Conservation (phyloP, 2,888 invertebrate species). For the Cosmia pyralina region DNA sequence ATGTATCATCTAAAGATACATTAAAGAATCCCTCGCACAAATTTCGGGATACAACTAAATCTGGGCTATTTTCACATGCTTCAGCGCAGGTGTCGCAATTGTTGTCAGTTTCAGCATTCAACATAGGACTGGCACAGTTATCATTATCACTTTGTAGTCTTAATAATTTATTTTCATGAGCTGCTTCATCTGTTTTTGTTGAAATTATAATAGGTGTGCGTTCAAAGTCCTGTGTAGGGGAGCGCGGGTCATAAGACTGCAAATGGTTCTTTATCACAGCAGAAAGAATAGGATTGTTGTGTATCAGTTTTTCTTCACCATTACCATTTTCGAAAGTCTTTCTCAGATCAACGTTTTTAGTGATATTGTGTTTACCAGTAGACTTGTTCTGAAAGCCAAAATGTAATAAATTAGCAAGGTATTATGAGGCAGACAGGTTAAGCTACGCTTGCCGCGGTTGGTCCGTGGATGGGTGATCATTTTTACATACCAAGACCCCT, state of each 20-base stretch:
- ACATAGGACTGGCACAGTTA: constrained; percentile 75
- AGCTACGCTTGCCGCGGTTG: no score
- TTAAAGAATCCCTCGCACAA: constrained; percentile 82
- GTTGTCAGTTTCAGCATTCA: constrained; percentile 71
- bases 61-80: constrained; percentile 73
- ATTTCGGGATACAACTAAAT: constrained; percentile 82
- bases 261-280: constrained; percentile 87
- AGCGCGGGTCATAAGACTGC: constrained; percentile 90
- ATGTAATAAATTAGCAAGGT: constrained; percentile 9
- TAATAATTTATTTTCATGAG: constrained; percentile 68
- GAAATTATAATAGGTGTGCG: constrained; percentile 90
- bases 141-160: constrained; percentile 68
- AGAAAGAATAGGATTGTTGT: constrained; percentile 86
- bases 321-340: constrained; percentile 86
- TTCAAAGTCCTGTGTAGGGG: constrained; percentile 90
- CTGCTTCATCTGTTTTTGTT: constrained; percentile 70
- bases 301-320: constrained; percentile 82
- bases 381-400: constrained; percentile 80
- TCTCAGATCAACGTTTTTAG: constrained; percentile 86
- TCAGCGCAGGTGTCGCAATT: constrained; percentile 75
- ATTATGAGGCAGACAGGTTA: neutral
- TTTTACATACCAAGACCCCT: no score
- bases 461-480: no score
- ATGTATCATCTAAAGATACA: constrained; percentile 80
- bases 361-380: constrained; percentile 84